These are phyloP conservation scores for Siniperca chuatsi DNA, from an alignment of 2,113 vertebrate species.

Conservation along the genomic window DNA sequence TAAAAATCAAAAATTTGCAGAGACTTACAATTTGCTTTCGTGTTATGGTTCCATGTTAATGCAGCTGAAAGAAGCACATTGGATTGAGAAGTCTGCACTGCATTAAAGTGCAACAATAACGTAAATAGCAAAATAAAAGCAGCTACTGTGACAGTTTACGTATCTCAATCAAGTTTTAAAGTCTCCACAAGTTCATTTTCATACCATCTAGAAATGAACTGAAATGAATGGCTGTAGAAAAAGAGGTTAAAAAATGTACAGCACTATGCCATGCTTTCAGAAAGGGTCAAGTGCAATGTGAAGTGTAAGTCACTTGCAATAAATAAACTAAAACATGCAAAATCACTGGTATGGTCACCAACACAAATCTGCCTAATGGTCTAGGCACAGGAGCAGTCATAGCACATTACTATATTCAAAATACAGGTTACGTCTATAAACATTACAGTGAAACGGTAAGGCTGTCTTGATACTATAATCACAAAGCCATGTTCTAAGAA, in stretches of 20 bases:
- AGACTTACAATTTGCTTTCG: neutral
- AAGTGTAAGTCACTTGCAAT: slow-evolving; percentile 1
- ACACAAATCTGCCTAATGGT: neutral
- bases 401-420: slow-evolving; percentile 32
- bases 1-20: neutral
- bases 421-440: slow-evolving; percentile 38
- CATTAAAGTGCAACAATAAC: neutral
- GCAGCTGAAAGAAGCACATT: neutral
- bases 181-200: slow-evolving; percentile 3
- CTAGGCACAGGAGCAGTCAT: slow-evolving; percentile 24
- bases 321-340: slow-evolving; percentile 17
- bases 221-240: neutral
- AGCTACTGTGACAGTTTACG: neutral
- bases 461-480: slow-evolving; percentile 76
- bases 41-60: neutral
- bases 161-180: neutral
- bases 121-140: neutral
- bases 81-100: neutral
- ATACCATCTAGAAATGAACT: slow-evolving; percentile 3
- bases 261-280: neutral
- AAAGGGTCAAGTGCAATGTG: neutral
- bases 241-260: neutral
- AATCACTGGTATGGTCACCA: neutral
- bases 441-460: slow-evolving; percentile 55
- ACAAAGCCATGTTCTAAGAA: slow-evolving; percentile 70